Evolutionary conservation across 1,140 invertebrate genomes (phyloP).

Genomic region (Drosophila sturtevanti): DNA sequence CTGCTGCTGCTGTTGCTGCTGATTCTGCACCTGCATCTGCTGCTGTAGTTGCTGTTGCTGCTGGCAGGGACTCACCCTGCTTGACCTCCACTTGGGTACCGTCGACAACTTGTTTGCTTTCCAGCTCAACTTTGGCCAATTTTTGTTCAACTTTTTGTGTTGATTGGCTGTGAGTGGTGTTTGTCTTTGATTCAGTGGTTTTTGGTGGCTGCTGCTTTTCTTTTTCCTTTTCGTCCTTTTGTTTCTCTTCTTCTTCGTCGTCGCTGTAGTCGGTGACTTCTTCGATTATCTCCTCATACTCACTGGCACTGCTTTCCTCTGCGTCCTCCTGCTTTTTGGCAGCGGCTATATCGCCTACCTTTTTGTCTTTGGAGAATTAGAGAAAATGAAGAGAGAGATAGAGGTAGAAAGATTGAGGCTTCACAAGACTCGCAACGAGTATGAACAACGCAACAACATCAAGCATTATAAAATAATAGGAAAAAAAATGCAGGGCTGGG

Average conservation of each 20-base stretch:
- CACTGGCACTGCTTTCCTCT: conserved; percentile 78
- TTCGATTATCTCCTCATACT: conserved; percentile 82
- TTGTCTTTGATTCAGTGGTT: conserved; percentile 79
- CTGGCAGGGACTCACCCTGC: conserved; percentile 70
- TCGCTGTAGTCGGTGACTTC: conserved; percentile 77
- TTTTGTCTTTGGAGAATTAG: conserved; percentile 60
- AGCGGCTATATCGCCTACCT: conserved; percentile 41
- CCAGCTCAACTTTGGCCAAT: conserved; percentile 67
- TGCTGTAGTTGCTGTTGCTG: conserved; percentile 25
- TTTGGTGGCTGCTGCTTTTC: conserved; percentile 15
- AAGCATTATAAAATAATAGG: conserved; percentile 28
- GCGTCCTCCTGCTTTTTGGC: conserved; percentile 45
- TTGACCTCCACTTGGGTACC: conserved; percentile 35
- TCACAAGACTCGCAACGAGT: conserved; percentile 9
- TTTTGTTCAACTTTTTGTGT: conserved; percentile 84
- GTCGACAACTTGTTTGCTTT: conserved; percentile 34
- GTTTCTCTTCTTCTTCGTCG: conserved; percentile 58
- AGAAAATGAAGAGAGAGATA: conserved; percentile 18
- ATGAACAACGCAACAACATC: conserved; percentile 26
- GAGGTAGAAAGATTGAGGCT: conserved; percentile 7
- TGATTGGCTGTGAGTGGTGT: conserved; percentile 84
- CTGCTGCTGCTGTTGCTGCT: conserved; percentile 39
- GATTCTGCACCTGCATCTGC: conserved; percentile 28
- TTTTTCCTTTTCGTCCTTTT: conserved; percentile 14
- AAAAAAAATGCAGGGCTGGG: not conserved